A percentile compares a stretch with the other conserved stretches of the same genome.
Evolutionary conservation across 2,888 invertebrate species (phyloP).

Genomic region (Conchocele bisecta): DNA sequence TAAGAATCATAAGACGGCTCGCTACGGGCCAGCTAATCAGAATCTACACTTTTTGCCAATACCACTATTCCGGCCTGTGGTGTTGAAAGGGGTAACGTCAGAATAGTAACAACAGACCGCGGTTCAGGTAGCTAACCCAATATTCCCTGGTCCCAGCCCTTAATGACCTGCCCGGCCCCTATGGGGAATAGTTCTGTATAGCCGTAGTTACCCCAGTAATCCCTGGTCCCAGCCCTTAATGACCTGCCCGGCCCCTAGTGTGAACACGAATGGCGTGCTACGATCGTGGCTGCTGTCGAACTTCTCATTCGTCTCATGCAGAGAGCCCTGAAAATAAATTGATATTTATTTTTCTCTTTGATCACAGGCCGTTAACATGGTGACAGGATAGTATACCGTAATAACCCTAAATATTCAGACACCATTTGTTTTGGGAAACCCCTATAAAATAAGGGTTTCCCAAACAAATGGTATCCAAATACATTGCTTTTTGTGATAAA

Average conservation of each 20-base stretch:
- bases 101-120: too few species aligned
- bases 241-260: constrained; percentile 92
- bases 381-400: background rate
- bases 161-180: constrained; percentile 93
- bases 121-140: constrained; percentile 88
- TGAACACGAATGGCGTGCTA: constrained; percentile 90
- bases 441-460: too few species aligned
- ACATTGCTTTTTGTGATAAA: too few species aligned
- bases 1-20: too few species aligned
- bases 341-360: background rate
- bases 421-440: too few species aligned
- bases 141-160: constrained; percentile 95
- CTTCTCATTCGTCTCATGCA: constrained; percentile 90
- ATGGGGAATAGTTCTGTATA: constrained; percentile 92
- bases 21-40: too few species aligned
- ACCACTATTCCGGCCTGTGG: too few species aligned
- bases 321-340: constrained; percentile 87
- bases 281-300: constrained; percentile 92
- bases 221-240: constrained; percentile 97
- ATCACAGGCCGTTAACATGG: background rate
- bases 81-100: too few species aligned
- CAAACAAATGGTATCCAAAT: background rate
- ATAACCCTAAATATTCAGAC: too few species aligned
- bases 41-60: too few species aligned
- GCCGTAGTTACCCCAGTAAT: constrained; percentile 87